Evolutionary conservation across 2,113 vertebrate species (phyloP).

Genomic region (Dicrurus megarhynchus): DNA sequence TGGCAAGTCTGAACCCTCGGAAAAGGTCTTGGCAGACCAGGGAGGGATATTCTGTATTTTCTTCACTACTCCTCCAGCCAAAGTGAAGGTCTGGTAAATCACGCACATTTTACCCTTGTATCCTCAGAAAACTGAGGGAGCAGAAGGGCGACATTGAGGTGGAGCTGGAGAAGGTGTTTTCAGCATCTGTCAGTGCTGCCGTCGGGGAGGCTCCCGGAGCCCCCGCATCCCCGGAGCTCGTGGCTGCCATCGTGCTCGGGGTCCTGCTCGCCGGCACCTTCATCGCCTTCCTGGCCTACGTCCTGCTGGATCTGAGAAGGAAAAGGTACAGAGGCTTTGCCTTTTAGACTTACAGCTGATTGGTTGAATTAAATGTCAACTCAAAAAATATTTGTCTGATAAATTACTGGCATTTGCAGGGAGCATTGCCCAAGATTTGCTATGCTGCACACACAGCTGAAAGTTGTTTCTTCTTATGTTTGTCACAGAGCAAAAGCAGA

Average conservation of each 20-base stretch:
- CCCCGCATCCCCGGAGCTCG: background rate
- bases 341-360: background rate
- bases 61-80: background rate
- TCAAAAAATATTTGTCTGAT: background rate
- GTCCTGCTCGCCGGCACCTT: constrained; percentile 53
- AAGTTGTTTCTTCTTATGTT: background rate
- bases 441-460: fast-evolving
- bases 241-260: constrained; percentile 13
- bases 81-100: background rate
- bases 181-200: background rate
- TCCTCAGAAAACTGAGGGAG: constrained; percentile 73
- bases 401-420: background rate
- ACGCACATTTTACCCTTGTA: background rate
- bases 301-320: constrained; percentile 11
- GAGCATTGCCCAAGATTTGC: background rate
- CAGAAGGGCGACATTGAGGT: constrained; percentile 23
- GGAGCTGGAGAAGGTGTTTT: constrained; percentile 64
- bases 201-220: background rate
- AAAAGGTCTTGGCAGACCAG: background rate
- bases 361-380: background rate
- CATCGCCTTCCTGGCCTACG: constrained; percentile 31
- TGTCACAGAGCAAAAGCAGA: background rate
- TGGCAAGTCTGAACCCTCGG: fast-evolving
- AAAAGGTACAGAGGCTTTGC: constrained; percentile 41
- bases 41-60: background rate